Conservation (phyloP, 2,888 invertebrate species). For the Arenicola marina region DNA sequence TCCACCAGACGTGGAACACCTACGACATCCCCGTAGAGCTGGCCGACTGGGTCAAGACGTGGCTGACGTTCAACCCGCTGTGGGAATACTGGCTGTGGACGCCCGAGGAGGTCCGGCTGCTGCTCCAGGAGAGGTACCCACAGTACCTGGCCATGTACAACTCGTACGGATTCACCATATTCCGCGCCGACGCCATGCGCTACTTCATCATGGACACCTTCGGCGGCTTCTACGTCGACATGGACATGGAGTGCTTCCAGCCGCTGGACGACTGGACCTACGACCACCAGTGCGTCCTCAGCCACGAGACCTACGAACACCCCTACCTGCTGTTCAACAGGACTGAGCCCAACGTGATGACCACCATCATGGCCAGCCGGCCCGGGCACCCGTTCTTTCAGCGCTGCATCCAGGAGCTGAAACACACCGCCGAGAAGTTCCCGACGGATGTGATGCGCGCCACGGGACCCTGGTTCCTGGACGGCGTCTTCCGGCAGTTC, state of each 20-base stretch:
- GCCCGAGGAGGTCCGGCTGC: slow-evolving; percentile 44
- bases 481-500: slow-evolving; percentile 16
- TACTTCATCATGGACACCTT: slow-evolving; percentile 54
- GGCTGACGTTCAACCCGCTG: slow-evolving; percentile 46
- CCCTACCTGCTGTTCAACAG: slow-evolving; percentile 25
- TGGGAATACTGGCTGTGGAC: slow-evolving; percentile 58
- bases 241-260: slow-evolving; percentile 52
- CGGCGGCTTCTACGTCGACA: slow-evolving; percentile 55
- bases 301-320: slow-evolving; percentile 31
- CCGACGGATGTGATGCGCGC: slow-evolving; percentile 26
- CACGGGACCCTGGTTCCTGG: slow-evolving; percentile 31
- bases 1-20: slow-evolving; percentile 26
- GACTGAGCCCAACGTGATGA: slow-evolving; percentile 19
- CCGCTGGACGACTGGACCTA: slow-evolving; percentile 35
- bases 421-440: slow-evolving; percentile 10
- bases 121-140: slow-evolving; percentile 43
- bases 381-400: slow-evolving; percentile 25
- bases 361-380: slow-evolving; percentile 31
- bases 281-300: slow-evolving; percentile 22
- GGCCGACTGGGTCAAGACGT: slow-evolving; percentile 35
- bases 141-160: not conserved
- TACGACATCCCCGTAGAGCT: slow-evolving; percentile 9
- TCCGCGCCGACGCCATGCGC: slow-evolving; percentile 20
- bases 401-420: slow-evolving; percentile 13
- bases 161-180: not conserved